Evolutionary conservation across 2,888 invertebrate species (phyloP), one percentile per base, ranked within the genome.

Genomic region (Branchipolynoe longqiensis): DNA sequence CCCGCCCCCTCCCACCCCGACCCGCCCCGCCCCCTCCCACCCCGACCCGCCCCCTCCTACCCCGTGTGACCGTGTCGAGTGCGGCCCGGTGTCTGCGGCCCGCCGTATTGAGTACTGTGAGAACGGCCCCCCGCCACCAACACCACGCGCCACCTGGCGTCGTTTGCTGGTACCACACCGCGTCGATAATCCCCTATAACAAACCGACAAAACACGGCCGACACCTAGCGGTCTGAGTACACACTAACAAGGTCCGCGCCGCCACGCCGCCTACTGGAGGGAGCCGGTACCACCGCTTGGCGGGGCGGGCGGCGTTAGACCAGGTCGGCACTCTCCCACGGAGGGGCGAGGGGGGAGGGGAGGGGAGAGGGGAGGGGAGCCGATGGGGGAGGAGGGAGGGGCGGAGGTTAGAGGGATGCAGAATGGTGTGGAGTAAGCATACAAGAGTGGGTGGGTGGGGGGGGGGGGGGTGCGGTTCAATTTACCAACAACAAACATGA

Each of bases 111-210:
- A 78, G 78, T 78, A 8, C 2, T 25, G 78, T 78, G 78, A 8
- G 78, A 78, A 40, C 78, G 1, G 78, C 41, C 41, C n/a, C 48
- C 18, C 28, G 48, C 78, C 54, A 22, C 6, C 4, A 6, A 1
- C n/a, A 40, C 73, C 73, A 1, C 1, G 12, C 12, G 28, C 78
- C 78, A 78, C 48, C 78, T 78, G 78, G 25, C n/a, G 48, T 18
- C 36, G 54, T 18, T 40, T n/a, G 38, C 38, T n/a, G 1, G 73
- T 28, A 73, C 73, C 62, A 73, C 18, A 25, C 73, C 48, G 28
- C 78, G 78, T 78, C 78, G 28, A 78, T 78, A 78, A 78, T 78
- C 78, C 48, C 28, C 41, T 78, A 78, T 54, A 78, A 78, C 78
- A 78, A 78, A 78, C 78, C 78, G 4, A 78, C 78, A 78, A 78